Base-by-base conservation (phyloP, 2,797 vertebrate species). In the Leptoclinus maculatus region DNA sequence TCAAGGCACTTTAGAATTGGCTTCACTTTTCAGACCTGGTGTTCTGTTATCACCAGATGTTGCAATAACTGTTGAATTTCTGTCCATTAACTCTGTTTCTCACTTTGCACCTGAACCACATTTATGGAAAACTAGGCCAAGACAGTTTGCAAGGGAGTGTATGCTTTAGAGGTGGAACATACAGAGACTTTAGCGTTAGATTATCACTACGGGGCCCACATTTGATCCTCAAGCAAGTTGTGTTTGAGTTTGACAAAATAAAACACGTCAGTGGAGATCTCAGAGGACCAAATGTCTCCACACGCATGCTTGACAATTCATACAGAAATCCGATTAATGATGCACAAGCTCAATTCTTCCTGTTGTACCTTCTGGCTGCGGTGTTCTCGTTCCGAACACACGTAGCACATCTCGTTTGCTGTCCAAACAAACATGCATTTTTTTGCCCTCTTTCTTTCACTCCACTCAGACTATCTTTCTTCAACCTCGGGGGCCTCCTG, bases 381-480 rank as follows among this genome's bases (percentile, higher is more conserved):
- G 13, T 7, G 25, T 7, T 21, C 74, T 29, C 45, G 39, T 32
- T 21, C 8, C 47, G 7, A 78, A 83, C 71, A 60, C 72, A 59
- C 63, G 13, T 25, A 51, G 70, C 84, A 87, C 87, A 90, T 89
- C 85, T 84, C 83, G 79, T 64, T 64, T 72, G 53, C 82, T 90
- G 87, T 91, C 89, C 83, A 86, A 91, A 89, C 83, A 92, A 88
- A 87, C 86, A 68, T 71, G 76, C 25, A 62, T 81, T 56, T 79
- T 51, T 76, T 69, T 78, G 64, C 68, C 79, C 76, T 79, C 65
- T 54, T 70, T 27, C 83, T 78, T 78, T 75, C 78, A 72, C 73
- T 74, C 57, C 57, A 29, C 80, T 88, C 70, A 73, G 63, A 49
- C 73, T 67, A 29, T 82, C 65, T 81, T 64, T 80, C 83, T 87